Evolutionary conservation across 2,888 invertebrate species (phyloP), one percentile per base, ranked within the genome.

Genomic region (Eristalis tenax): DNA sequence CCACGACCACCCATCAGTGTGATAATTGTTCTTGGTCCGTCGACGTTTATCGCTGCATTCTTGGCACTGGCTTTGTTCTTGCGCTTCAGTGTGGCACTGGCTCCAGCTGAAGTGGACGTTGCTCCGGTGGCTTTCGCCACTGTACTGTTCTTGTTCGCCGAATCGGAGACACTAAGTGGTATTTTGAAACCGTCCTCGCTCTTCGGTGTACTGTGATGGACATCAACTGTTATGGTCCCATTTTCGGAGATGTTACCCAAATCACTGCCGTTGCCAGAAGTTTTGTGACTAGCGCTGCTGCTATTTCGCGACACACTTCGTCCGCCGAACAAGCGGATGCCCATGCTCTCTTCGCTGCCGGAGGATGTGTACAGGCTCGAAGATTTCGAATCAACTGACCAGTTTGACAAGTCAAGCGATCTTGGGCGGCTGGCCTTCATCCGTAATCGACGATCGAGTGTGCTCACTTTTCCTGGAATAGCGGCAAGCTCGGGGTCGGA

Each of bases 1-100:
- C 98, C 98, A 13, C 97, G 94, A 1, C 98, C 98, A 0, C 98
- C 98, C 94, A 97, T 97, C 71, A 98, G 93, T 0, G 97, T 97
- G 61, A 98, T 95, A 32, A 98, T 96, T 0, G 98, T 98, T 84
- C 96, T 94, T 89, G 96, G 92, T 86, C 95, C 94, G 90, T 94
- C 92, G 13, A 91, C 90, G 56, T 88, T 90, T 79, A 91, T 91
- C 59, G 91, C 91, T 18, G 81, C 85, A 15, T 90, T 90, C 68
- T 88, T 89, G 50, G 90, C 90, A 71, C 89, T 91, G 22, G 90
- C 91, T 88, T 93, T 92, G 73, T 91, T 90, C 35, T 93, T 93
- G 59, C 92, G 91, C 82, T 93, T 93, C 3, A 93, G 83, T 0
- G 92, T 93, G 38, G 92, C 91, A 22, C 91, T 91, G 0, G 91